Percentiles rank a stretch among this genome's conserved stretches.
Conservation (phyloP, 2,113 vertebrate species). For the Delphinus delphis region DNA sequence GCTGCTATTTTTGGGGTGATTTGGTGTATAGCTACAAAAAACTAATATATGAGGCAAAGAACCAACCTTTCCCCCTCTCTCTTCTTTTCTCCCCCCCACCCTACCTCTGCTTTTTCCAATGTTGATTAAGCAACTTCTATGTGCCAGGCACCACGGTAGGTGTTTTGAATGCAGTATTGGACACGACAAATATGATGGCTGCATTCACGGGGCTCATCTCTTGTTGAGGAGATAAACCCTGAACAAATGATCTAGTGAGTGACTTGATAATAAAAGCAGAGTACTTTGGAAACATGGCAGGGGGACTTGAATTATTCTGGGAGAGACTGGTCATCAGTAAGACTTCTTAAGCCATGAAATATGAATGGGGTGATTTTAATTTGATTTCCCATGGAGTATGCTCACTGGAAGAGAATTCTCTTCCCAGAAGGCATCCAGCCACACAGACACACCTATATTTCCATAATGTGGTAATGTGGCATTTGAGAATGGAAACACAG, state of each 20-base stretch:
- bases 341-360: not conserved
- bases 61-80: not conserved
- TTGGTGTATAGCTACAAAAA: not conserved
- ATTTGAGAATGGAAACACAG: not conserved
- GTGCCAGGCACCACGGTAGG: not conserved
- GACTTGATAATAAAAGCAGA: not conserved
- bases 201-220: not conserved
- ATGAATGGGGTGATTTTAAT: not conserved
- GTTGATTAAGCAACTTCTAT: not conserved
- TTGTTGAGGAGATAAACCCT: not conserved
- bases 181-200: not conserved
- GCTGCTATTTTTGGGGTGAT: not conserved
- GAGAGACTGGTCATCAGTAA: not conserved
- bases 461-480: not conserved
- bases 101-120: not conserved
- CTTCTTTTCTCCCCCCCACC: not conserved
- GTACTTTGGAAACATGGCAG: not conserved
- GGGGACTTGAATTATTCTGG: not conserved
- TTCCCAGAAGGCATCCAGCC: not conserved
- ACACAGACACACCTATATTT: not conserved
- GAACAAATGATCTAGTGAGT: not conserved
- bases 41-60: not conserved
- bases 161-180: not conserved
- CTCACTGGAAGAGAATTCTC: not conserved
- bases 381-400: not conserved